Base-by-base conservation (phyloP, 2,797 vertebrate genomes). In the Naso thynnoides region DNA sequence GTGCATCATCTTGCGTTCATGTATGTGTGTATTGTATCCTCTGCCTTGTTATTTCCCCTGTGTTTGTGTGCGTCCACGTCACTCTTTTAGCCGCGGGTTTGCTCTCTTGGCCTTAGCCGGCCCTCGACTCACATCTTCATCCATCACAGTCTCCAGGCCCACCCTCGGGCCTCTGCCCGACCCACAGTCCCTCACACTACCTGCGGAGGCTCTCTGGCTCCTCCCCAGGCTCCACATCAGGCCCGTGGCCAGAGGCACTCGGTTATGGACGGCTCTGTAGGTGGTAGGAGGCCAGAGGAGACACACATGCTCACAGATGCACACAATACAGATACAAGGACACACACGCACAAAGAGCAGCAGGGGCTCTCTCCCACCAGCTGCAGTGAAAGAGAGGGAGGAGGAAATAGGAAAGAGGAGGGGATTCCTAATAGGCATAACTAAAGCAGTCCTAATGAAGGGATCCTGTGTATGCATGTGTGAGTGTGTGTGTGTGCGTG, bases 241-340 rank as follows among this genome's bases (percentile, higher is more conserved):
- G 73, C 81, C 84, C 8, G 48, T 69, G 88, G 94, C 91, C 90
- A 76, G 94, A 86, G 95, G 95, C 95, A 88, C 94, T 95, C 94
- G 88, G 93, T 94, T 93, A 97, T 97, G 88, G 91, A 89, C 90
- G 81, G 29, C 86, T 84, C 90, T 75, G 63, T 93, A 93, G 83
- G 89, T 94, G 94, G 93, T 92, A 90, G 84, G 68, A 75, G 89
- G 67, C 57, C 62, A 88, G 87, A 66, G 41, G 81, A 88, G 78
- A 86, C 70, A 86, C 84, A 90, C 80, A 78, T 71, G 82, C 69
- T 79, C 74, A 52, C 73, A 79, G 70, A 67, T 1, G 3, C 82
- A 82, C 80, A 91, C 87, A 89, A 82, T 80, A 70, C 82, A 70
- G 71, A 85, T 45, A 85, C 79, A 83, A 65, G 74, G 58, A 78